Base-by-base conservation (phyloP, 2,797 vertebrate genomes). In the Arrhamphus sclerolepis region DNA sequence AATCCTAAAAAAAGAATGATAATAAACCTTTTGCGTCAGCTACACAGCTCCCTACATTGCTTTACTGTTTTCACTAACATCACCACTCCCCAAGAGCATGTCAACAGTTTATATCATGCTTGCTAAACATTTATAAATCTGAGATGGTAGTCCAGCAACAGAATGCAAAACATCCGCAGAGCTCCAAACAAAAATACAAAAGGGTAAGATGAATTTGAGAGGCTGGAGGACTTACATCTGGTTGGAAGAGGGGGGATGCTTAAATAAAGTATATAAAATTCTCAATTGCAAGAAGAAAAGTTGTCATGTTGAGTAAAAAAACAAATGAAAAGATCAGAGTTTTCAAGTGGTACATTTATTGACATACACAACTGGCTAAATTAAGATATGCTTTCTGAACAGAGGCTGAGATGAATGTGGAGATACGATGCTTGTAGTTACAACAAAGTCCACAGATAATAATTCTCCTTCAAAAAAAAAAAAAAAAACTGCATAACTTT, bases 61-160 rank as follows among this genome's bases (percentile, higher is more conserved):
- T 73, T 72, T 66, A 47, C 52, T 46, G 46, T 60, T 56, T 53
- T 19, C 46, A 29, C 39, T 38, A 74, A 59, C 48, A 66, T 75
- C 65, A 70, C 61, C 43, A 14, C 60, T 70, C 50, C 72, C 66
- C 44, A 39, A 57, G 62, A 82, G 61, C 64, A 80, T 69, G 75
- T 82, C 77, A 78, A 46, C 68, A 83, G 81, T 93, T 93, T 93
- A 93, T 87, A 92, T 91, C 87, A 84, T 81, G 72, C 83, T 90
- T 93, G 87, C 93, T 90, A 91, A 94, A 91, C 84, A 87, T 92
- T 93, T 93, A 93, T 93, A 93, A 92, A 89, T 86, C 73, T 86
- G 85, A 86, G 85, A 92, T 84, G 82, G 89, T 87, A 92, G 85
- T 90, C 79, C 85, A 77, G 87, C 78, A 92, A 92, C 89, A 78